Percentiles rank a stretch among this genome's conserved stretches.
These are phyloP conservation scores for Aleiodes leptofemur DNA, from an alignment of 2,888 invertebrate genomes.

Conservation along the genomic window DNA sequence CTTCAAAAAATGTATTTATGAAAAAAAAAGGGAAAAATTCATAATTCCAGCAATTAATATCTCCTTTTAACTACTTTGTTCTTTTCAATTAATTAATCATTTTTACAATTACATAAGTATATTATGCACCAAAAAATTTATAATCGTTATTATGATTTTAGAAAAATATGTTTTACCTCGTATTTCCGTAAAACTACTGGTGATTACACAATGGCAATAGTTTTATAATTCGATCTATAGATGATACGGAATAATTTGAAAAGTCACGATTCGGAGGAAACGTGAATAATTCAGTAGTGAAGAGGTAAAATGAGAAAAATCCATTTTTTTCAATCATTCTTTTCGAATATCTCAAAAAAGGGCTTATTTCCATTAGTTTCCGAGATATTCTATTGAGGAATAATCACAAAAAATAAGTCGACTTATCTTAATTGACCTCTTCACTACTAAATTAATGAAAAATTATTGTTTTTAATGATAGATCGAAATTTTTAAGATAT, in stretches of 20 bases:
- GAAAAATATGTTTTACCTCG: conserved; percentile 29
- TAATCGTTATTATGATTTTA: conserved; percentile 9
- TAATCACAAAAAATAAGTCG: no score
- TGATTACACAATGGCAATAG: conserved; percentile 9
- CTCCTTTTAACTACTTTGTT: not conserved
- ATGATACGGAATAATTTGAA: not conserved
- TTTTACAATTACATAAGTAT: not conserved
- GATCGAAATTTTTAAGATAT: no score
- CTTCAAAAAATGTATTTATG: no score
- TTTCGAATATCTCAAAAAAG: no score
- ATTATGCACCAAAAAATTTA: conserved; percentile 21
- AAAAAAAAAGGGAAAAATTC: no score
- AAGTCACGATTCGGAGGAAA: not conserved
- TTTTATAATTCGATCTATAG: not conserved
- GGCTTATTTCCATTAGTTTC: no score
- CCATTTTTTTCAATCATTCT: not conserved
- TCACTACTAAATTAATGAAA: no score
- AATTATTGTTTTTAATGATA: no score
- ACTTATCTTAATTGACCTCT: no score
- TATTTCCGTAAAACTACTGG: conserved; percentile 8
- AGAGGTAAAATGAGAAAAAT: no score
- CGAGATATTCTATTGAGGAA: no score
- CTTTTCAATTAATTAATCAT: no score
- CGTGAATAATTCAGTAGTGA: not conserved
- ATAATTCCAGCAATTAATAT: not conserved